Base-by-base conservation (phyloP, 2,113 vertebrate genomes). In the Coturnix japonica region DNA sequence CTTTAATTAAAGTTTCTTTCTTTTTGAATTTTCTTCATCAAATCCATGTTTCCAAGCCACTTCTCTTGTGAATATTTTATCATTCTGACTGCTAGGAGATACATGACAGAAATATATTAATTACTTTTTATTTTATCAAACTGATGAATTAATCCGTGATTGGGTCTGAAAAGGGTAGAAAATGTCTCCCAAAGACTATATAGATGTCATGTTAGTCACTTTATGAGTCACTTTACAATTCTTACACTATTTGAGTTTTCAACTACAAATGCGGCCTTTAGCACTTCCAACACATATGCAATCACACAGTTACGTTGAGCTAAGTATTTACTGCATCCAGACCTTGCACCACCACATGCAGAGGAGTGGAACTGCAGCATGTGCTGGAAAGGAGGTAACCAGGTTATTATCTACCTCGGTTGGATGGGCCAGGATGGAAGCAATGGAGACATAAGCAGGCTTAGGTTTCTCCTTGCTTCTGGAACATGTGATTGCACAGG, bases 1-100 rank as follows among this genome's bases (percentile, higher is more conserved):
- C 96, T 97, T 96, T 97, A 97, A 97, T 97, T 97, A 97, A 93
- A 96, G 88, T 96, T 96, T 96, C 92, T 97, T 97, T 96, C 95
- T 97, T 96, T 95, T 93, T 84, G 96, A 97, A 96, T 94, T 82
- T 91, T 95, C 95, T 96, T 95, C 91, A 95, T 97, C 91, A 93
- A 96, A 95, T 91, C 91, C 77, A 70, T 90, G 91, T 96, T 96
- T 96, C 96, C 93, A 95, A 95, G 82, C 80, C 87, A 93, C 90
- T 76, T 96, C 92, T 94, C 93, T 87, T 94, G 85, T 95, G 95
- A 96, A 92, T 94, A 94, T 93, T 95, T 95, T 82, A 96, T 97
- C 90, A 70, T 92, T 89, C 93, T 94, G 85, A 91, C 89, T 91
- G 85, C 65, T 80, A 92, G 84, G 72, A 93, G 94, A 94, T 94